Base-by-base conservation (phyloP, 2,888 invertebrate genomes). In the Galerucella calmariensis region DNA sequence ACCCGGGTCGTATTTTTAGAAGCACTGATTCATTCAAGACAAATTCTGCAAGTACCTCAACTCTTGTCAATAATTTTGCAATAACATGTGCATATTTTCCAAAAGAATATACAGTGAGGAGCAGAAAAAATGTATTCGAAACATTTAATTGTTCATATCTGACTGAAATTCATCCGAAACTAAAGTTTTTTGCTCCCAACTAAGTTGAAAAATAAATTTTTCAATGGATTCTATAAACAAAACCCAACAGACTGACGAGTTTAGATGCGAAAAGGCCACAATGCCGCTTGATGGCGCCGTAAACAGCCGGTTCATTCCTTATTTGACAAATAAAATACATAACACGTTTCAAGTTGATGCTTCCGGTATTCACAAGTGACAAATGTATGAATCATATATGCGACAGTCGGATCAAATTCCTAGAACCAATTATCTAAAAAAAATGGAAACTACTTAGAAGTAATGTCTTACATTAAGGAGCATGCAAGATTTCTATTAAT, bases 341-440 rank as follows among this genome's bases (percentile, higher is more conserved):
- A 74, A 75, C 81, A 82, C 81, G 81, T 81, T 61, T 81, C 78
- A 80, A 79, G 80, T 79, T 78, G 79, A 78, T 79, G 79, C 79
- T 83, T 83, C 81, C 83, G 81, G 81, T 81, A 68, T 62, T 44
- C 14, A 63, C 63, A 75, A 70, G 68, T 77, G 79, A 78, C 76
- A 73, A 76, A 81, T 76, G 77, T 72, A 68, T 81, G 79, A 81
- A 70, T 81, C 81, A 81, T 67, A 56, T 41, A 41, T 63, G 48
- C 16, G 56, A 67, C 69, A 67, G 67, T 68, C 20, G 48, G 35
- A 72, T 58, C 51, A 66, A 67, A 72, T 59, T 66, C 59, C 41
- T 20, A 65, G 20, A 65, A 65, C n/a, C 44, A 20, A 44, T 65
- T 65, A 65, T 44, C 14, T 46, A 56, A 56, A 56, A 44, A 20